A percentile compares a stretch with the other conserved stretches of the same genome.
These are phyloP conservation scores for Crenuchus spilurus DNA, from an alignment of 2,797 vertebrate genomes.

Conservation along the genomic window DNA sequence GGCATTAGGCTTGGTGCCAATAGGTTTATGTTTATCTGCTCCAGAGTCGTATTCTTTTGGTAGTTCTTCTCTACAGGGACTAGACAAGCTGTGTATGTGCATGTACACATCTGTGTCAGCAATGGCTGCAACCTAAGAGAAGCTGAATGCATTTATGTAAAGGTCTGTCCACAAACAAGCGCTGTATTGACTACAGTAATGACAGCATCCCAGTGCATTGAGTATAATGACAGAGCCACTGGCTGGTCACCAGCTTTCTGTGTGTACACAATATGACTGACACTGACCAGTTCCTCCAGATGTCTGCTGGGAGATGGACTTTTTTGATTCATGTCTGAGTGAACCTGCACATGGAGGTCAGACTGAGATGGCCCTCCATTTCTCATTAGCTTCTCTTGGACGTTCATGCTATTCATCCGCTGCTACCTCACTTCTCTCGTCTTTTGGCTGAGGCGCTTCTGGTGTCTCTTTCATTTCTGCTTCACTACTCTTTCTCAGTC, in stretches of 20 bases:
- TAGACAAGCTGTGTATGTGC: no score
- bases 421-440: slow-evolving; percentile 1
- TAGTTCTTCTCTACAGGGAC: no score
- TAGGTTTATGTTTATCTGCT: no score
- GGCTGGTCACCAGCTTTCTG: neutral
- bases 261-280: slow-evolving; percentile 10
- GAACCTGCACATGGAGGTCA: slow-evolving; percentile 9
- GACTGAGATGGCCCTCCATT: slow-evolving; percentile 16
- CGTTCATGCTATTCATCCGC: slow-evolving; percentile 4
- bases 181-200: neutral
- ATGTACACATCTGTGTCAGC: no score
- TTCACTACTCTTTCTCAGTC: slow-evolving; percentile 22
- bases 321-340: slow-evolving; percentile 21
- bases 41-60: no score
- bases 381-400: neutral
- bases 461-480: slow-evolving; percentile 19
- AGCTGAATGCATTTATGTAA: no score
- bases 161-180: no score
- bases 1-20: no score
- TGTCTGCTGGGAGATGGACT: slow-evolving; percentile 13
- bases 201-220: neutral
- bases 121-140: no score
- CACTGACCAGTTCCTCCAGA: slow-evolving; percentile 14
- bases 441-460: neutral
- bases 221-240: neutral